Base-by-base conservation (phyloP, 2,797 vertebrate genomes). In the Martes flavigula region DNA sequence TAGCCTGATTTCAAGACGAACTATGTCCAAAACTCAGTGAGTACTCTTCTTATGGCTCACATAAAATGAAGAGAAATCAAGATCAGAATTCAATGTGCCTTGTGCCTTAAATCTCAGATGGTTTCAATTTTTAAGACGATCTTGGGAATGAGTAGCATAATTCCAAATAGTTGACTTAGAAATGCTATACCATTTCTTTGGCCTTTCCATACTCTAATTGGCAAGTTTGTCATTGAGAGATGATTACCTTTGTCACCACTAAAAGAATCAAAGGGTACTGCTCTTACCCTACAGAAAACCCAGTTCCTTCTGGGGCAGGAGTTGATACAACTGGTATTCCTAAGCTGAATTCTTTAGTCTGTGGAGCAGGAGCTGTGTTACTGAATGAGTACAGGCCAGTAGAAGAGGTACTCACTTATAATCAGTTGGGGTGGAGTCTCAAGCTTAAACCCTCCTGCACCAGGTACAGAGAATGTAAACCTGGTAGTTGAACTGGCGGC, bases 211-310 rank as follows among this genome's bases (percentile, higher is more conserved):
- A 70, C 23, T 95, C 60, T 85, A 82, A 96, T 92, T 6, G 48
- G 54, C 64, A 96, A 95, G 54, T 77, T 25, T 43, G 15, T 97
- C 60, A 87, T 85, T 91, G 68, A 81, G 40, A 95, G 48, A 91
- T 27, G 51, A 85, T 75, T 85, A 30, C 23, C 32, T 83, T 68
- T 91, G 27, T 64, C 73, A 13, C 23, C 35, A 73, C 73, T 78
- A 56, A 97, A 94, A 93, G 32, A 97, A 93, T 85, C 43, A 91
- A 91, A 95, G 5, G n/a, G 21, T 58, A 68, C 75, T 87, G 23
- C 48, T 87, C 98, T 98, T 97, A 98, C 98, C 98, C 98, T 95
- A 98, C 97, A n/a, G 97, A 95, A 96, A 99, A 99, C 2, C 97
- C 98, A 6, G 97, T 96, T 75, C 96, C 73, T 20, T 93, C 51